phyloP scores from a whole-genome alignment of 2,797 vertebrate species.

The Platyrinchus mystaceus region DNA sequence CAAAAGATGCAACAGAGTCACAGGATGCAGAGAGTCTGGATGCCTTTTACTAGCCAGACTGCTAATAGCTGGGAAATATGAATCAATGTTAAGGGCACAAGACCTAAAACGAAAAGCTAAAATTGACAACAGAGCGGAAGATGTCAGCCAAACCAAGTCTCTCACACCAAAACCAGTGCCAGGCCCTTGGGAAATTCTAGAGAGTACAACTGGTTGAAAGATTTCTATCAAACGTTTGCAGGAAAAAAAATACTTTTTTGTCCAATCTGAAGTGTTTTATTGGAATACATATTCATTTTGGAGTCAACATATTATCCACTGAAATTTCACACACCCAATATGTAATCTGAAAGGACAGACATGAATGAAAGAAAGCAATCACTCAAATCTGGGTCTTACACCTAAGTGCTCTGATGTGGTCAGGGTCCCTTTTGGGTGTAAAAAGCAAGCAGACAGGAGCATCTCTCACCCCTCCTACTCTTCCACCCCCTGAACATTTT shows the following conservation, averaged over 20 bases:
- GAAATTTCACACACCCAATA: neutral
- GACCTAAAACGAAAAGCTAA: neutral
- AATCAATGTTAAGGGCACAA: fast-evolving
- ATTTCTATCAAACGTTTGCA: neutral
- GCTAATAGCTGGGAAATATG: neutral
- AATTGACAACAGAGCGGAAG: neutral
- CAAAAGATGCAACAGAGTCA: neutral
- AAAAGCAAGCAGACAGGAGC: neutral
- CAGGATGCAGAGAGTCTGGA: neutral
- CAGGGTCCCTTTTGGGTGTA: neutral
- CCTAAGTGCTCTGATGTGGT: neutral
- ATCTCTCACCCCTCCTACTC: neutral
- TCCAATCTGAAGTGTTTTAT: neutral
- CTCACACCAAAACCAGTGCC: neutral
- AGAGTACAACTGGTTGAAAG: neutral
- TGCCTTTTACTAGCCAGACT: neutral
- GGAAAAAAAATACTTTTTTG: neutral
- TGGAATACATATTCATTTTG: neutral
- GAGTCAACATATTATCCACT: neutral
- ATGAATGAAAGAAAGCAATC: neutral
- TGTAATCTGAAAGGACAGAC: neutral
- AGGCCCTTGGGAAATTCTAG: neutral
- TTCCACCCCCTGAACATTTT: neutral
- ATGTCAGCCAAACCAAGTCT: neutral
- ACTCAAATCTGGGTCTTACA: neutral